A percentile compares a stretch with the other conserved stretches of the same genome.
Evolutionary conservation across 2,113 vertebrate genomes (phyloP).

Genomic region (Carassius gibelio): DNA sequence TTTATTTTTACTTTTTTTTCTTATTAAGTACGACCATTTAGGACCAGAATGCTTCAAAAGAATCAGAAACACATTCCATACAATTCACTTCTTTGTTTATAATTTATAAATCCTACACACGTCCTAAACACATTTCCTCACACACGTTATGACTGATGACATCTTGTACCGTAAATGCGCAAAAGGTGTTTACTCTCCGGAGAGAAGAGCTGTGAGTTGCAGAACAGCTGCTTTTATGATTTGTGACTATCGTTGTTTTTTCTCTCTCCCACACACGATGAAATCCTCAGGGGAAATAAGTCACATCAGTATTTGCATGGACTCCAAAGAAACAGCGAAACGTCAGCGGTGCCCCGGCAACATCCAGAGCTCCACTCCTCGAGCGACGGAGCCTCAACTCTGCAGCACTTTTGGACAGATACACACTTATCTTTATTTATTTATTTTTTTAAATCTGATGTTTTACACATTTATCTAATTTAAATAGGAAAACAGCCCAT

Average conservation of each 20-base stretch:
- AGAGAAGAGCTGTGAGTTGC: background rate
- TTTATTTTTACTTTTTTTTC: no score
- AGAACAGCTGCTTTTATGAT: slow-evolving; percentile 11
- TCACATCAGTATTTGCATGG: slow-evolving; percentile 46
- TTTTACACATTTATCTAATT: background rate
- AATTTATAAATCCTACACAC: background rate
- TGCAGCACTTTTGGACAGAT: background rate
- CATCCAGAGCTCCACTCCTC: slow-evolving; percentile 30
- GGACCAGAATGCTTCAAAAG: background rate
- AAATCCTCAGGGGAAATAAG: slow-evolving; percentile 44
- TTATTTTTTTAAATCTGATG: background rate
- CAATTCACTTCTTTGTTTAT: background rate
- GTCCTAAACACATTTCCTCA: background rate
- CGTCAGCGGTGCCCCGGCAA: slow-evolving; percentile 22
- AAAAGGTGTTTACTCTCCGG: background rate
- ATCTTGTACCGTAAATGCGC: background rate
- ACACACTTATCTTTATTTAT: background rate
- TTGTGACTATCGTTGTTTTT: background rate
- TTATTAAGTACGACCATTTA: no score
- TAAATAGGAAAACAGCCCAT: background rate
- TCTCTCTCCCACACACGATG: background rate
- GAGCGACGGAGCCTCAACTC: slow-evolving; percentile 6
- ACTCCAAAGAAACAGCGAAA: slow-evolving; percentile 17
- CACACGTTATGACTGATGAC: background rate
- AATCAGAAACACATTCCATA: background rate